Evolutionary conservation across 2,888 invertebrate species (phyloP), one percentile per base, ranked within the genome.

Genomic region (Caenorhabditis auriculariae): DNA sequence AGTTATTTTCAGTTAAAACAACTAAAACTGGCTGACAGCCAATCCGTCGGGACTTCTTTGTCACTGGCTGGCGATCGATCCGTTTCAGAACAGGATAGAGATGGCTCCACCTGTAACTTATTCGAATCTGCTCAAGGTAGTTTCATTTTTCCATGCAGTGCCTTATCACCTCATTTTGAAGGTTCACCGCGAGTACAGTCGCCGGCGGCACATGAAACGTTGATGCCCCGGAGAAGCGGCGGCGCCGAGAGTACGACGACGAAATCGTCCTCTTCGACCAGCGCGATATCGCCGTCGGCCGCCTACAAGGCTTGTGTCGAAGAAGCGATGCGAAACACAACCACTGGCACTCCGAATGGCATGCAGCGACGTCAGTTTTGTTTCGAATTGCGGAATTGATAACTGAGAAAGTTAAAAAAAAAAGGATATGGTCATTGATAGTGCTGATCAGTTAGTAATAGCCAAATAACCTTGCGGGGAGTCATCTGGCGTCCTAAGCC

Each of bases 1-100:
- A n/a, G n/a, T n/a, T n/a, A n/a, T n/a, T 50, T 74, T 49, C 57
- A 74, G 74, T 45, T 74, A 63, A 74, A 72, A 42, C 60, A 73
- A 38, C 49, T 69, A 32, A 60, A 62, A 19, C 21, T 63, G 21
- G 55, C 60, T 2, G 74, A 74, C 26, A 60, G 66, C 15, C 62
- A 61, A 19, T 72, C 72, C 3, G 72, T 74, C 24, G 74, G 74
- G 12, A 74, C 74, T 24, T 69, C 74, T 4, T 44, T 74, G 28
- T 74, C 74, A 9, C 50, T 74, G 12, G 55, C 60, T 9, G 58
- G 57, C n/a, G 60, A 51, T 15, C 44, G 44, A 27, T 5, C 2
- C 27, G 2, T 26, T 17, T 32, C 32, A 19, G 17, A 38, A 15
- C n/a, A 42, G 35, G 58, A 47, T 0, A 46, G 49, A 27, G 61